Conservation (phyloP, 2,797 vertebrate species). For the Tokudaia tokunoshimensis region DNA sequence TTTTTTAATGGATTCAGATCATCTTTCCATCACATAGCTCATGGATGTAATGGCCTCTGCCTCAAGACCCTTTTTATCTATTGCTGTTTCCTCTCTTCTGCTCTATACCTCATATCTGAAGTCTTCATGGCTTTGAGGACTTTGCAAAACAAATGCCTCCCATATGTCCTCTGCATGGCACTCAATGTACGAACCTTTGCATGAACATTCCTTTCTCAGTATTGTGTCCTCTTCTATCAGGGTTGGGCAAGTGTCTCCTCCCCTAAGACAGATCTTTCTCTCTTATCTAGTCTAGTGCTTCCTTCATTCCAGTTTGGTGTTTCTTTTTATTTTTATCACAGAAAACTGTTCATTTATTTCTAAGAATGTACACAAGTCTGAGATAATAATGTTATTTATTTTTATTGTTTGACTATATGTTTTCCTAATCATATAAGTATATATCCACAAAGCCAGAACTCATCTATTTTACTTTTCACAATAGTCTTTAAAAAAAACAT, state of each 20-base stretch:
- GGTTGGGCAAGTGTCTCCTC: background rate
- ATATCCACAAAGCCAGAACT: background rate
- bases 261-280: background rate
- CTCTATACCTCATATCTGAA: background rate
- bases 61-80: background rate
- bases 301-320: background rate
- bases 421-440: background rate
- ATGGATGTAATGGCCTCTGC: background rate
- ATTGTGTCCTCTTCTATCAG: background rate
- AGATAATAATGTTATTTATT: background rate
- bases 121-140: background rate
- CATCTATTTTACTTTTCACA: conserved; percentile 5
- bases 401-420: background rate
- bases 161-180: background rate
- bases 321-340: conserved; percentile 10
- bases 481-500: background rate
- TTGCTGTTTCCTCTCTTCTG: background rate
- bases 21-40: background rate
- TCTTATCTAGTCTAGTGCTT: background rate
- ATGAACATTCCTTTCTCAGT: background rate
- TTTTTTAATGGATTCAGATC: background rate
- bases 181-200: background rate
- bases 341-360: background rate
- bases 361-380: background rate
- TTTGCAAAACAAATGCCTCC: background rate